Evolutionary conservation across 1,140 invertebrate genomes (phyloP), one percentile per base, ranked within the genome.

Genomic region (Bombus sibiricus): DNA sequence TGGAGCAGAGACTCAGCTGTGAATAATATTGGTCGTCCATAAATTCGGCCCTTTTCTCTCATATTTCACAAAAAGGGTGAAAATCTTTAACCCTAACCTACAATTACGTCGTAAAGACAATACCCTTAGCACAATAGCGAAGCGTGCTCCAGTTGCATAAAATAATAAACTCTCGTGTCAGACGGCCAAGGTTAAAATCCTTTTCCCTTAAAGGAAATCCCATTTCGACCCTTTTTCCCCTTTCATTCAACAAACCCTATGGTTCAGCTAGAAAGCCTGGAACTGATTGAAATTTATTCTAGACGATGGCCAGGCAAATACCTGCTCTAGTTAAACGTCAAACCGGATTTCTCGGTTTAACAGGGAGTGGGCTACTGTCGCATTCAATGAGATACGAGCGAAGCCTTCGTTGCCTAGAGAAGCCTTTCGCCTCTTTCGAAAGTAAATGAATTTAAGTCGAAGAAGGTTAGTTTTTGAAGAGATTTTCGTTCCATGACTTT

Each of bases 81-180:
- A 87, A 34, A 87, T 93, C 92, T 93, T 94, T 94, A 95, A 94
- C 94, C 93, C 93, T 93, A 92, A 92, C 91, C 92, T 90, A 92
- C 86, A 93, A 94, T 94, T 94, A 93, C 93, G 91, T 93, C 92
- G 93, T 94, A 92, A 94, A 92, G 92, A 91, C 88, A 72, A 91
- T 89, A 90, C 86, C 59, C 66, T 18, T 32, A 71, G 34, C 32
- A 93, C 86, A 94, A 93, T 92, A 69, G 18, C 74, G 78, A 62
- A 69, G 88, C 78, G 91, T 93, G 93, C 92, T 93, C 92, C 89
- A 94, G 89, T 94, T 95, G 91, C 89, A 92, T 93, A 92, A 92
- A 94, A 94, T 93, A 93, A 94, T 93, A 93, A 92, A 93, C 88
- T 86, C 41, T 74, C 43, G 62, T 53, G 59, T n/a, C 59, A 72